Evolutionary conservation across 92 coral and sea anemone genomes (phyloP), one percentile per base, ranked within the genome.

Genomic region (Ricordea florida): DNA sequence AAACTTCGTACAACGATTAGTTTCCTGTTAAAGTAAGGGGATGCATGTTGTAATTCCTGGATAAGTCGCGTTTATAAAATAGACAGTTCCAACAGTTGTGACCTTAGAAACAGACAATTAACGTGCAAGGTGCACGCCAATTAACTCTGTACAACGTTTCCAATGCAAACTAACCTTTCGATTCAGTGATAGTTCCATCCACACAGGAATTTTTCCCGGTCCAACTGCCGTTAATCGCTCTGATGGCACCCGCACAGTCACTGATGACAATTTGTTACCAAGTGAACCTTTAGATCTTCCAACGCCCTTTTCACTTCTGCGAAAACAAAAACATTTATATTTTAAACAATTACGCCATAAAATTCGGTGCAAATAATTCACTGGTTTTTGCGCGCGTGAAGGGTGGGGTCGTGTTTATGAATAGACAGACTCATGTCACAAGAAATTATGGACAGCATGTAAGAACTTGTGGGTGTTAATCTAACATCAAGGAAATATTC

Each of bases 281-380:
- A 13, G 41, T 58, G 41, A 42, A 26, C 55, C 13, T 65, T 38
- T 70, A 70, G 40, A 40, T 38, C 20, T 38, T 38, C 22, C 55
- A 70, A 61, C 80, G 49, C 80, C 58, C 60, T 58, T 1, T 24
- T 44, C 47, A 42, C 40, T 58, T 17, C 47, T 23, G 69, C 4
- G 60, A 26, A 73, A 44, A 73, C 30, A 56, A 73, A 73, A 73
- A 59, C 45, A 31, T 53, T 25, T 30, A 52, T 73, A 58, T 73
- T 36, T 52, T 57, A 61, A 58, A 47, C 69, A 58, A 61, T 73
- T 73, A 73, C 80, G 80, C 80, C 69, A 73, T 73, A 32, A 15
- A 32, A 73, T 69, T 45, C 42, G 65, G 45, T 63, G 52, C 51
- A 52, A 44, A 63, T 44, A 41, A 40, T 70, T 40, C 64, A 55